Conservation (phyloP, 2,113 vertebrate genomes). For the Tichodroma muraria region DNA sequence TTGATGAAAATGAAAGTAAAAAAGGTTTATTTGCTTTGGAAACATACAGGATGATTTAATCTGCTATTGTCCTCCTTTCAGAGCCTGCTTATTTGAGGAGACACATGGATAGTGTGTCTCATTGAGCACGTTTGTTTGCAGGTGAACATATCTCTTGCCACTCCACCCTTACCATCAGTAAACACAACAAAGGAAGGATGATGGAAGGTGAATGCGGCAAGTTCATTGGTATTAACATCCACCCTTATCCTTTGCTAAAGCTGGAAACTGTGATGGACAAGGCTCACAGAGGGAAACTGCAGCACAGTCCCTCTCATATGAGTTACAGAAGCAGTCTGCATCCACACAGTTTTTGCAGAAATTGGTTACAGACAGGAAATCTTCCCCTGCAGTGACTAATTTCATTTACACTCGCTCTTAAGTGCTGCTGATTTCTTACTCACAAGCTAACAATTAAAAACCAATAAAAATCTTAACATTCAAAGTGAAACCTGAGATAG, state of each 20-base stretch:
- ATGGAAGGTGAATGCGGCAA: neutral
- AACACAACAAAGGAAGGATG: neutral
- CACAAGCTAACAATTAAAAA: neutral
- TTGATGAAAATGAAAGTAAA: neutral
- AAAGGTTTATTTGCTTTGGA: neutral
- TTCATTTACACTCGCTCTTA: constrained; percentile 4
- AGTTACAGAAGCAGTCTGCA: constrained; percentile 39
- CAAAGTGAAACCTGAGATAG: neutral
- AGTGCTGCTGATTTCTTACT: constrained; percentile 47
- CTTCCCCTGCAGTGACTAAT: constrained; percentile 11
- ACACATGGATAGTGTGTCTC: neutral
- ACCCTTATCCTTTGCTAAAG: neutral
- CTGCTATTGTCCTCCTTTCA: neutral
- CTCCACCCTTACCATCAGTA: neutral
- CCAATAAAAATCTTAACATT: neutral
- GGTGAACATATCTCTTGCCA: neutral
- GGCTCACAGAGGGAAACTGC: neutral
- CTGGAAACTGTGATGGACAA: constrained; percentile 15
- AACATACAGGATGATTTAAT: neutral
- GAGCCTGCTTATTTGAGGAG: neutral
- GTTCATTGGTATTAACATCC: neutral
- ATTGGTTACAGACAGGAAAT: neutral
- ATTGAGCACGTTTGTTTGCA: neutral
- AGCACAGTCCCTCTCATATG: neutral
- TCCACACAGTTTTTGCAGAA: constrained; percentile 25